These are phyloP conservation scores for Synanthedon andrenaeformis DNA, from an alignment of 2,888 invertebrate species.

Conservation along the genomic window DNA sequence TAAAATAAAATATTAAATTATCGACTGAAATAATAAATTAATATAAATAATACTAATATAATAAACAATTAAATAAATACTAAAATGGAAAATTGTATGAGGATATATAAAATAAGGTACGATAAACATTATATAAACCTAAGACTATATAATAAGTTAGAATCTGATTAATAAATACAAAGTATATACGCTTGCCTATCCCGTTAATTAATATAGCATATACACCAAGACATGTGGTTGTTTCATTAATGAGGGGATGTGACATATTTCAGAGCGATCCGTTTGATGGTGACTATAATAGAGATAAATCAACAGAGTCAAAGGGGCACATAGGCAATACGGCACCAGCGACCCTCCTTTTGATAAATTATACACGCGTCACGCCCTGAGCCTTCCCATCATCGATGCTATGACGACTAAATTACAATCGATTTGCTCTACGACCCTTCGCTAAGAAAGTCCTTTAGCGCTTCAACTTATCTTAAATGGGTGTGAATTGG, in stretches of 20 bases:
- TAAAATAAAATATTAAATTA: too few relatives aligned
- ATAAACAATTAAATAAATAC: too few relatives aligned
- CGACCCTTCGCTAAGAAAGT: background rate
- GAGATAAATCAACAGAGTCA: background rate
- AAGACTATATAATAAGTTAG: too few relatives aligned
- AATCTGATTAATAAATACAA: too few relatives aligned
- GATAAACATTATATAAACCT: too few relatives aligned
- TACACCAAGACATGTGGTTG: background rate
- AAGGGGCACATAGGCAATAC: background rate
- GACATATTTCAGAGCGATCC: background rate
- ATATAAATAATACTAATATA: too few relatives aligned
- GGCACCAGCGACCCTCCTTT: conserved; percentile 14
- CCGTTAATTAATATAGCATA: background rate
- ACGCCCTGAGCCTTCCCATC: conserved; percentile 16
- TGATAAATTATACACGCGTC: conserved; percentile 29
- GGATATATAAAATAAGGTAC: too few relatives aligned
- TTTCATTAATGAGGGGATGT: background rate
- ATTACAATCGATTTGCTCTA: conserved; percentile 20
- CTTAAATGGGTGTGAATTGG: background rate
- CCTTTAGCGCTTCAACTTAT: background rate
- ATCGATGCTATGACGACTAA: conserved; percentile 21
- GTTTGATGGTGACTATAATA: background rate
- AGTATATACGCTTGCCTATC: too few relatives aligned
- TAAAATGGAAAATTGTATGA: too few relatives aligned
- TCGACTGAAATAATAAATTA: too few relatives aligned